Conservation (phyloP, 2,888 invertebrate species). For the Conomelus anceps region DNA sequence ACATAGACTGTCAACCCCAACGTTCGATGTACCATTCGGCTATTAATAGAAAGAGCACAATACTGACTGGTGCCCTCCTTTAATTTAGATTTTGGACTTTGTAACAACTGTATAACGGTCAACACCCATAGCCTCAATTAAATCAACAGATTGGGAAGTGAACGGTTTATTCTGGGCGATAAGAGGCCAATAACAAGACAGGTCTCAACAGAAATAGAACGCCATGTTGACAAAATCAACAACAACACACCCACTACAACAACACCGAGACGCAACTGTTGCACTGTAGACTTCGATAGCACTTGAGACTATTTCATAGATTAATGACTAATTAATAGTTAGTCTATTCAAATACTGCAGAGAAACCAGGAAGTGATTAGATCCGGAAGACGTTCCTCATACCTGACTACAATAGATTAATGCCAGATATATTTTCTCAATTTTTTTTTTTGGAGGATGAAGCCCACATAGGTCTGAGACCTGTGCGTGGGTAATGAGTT, state of each 20-base stretch:
- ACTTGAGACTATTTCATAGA: not conserved
- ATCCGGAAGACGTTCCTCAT: not conserved
- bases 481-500: too few relatives aligned
- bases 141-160: not conserved
- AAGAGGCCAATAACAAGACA: not conserved
- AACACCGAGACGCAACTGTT: not conserved
- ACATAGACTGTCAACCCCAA: not conserved
- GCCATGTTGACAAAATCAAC: not conserved
- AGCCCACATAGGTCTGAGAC: too few relatives aligned
- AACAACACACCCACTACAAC: not conserved
- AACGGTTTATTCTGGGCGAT: not conserved
- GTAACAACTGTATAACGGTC: not conserved
- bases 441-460: too few relatives aligned
- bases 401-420: not conserved
- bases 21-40: not conserved
- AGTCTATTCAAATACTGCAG: not conserved
- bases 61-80: not conserved
- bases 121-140: not conserved
- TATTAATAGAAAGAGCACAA: not conserved
- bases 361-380: not conserved
- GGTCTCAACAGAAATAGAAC: not conserved
- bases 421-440: too few relatives aligned
- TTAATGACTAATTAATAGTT: not conserved
- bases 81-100: not conserved
- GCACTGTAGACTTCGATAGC: not conserved